Base-by-base conservation (phyloP, 92 coral and sea anemone species). In the Umimayanthus kanabou region DNA sequence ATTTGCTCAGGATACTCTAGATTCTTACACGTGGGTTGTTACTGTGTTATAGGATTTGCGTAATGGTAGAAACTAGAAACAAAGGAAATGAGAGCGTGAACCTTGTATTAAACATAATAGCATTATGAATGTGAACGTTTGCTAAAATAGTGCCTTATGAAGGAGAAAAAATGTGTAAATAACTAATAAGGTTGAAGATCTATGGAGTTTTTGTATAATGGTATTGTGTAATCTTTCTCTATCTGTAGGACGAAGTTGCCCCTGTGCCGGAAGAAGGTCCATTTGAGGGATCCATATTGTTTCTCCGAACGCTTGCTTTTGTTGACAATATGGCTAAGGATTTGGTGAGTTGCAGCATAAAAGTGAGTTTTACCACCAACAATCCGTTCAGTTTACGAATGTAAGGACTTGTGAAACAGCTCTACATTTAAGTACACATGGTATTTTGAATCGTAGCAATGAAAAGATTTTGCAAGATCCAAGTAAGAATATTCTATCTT, bases 251-350 rank as follows among this genome's bases (percentile, higher is more conserved):
- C 79, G 95, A 94, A 22, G 74, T 94, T 20, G 96, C 91, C 14
- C 94, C 96, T 37, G 20, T 95, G 23, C 92, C 97, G 10, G 85
- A 86, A 64, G 89, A 89, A 82, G 85, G 92, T 15, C 65, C 86
- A 61, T 87, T 97, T 3, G 92, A 93, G 53, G 99, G 98, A 13
- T 91, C 97, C 55, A 88, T 90, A 76, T 88, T 97, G 90, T 95
- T 97, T 73, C 89, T 97, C 40, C 90, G 98, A 91, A 92, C 92
- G 16, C 92, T 97, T 16, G 84, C 94, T 45, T 97, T 97, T 82
- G 89, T 97, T 73, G 99, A 95, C 53, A 94, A 93, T 65, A 97
- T 97, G 98, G 95, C 98, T 39, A 95, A 95, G 79, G 99, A 93
- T 80, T 93, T 93, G 99, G 99, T 97, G 61, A 88, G 85, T 42